phyloP scores from a whole-genome alignment of 1,140 invertebrate species.

The Acarapis woodi region DNA sequence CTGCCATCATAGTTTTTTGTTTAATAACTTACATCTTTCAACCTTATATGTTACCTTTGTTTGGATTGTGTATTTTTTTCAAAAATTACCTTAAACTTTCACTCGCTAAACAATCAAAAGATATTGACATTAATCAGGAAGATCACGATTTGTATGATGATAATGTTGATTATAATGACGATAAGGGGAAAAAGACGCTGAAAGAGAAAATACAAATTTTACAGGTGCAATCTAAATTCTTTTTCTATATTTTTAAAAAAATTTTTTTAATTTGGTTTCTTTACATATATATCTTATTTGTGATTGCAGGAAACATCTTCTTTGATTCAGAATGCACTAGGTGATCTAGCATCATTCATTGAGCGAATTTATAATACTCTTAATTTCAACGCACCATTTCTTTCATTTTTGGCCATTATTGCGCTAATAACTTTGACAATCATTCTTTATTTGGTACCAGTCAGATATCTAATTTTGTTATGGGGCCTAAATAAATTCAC shows the following conservation, averaged over 20 bases:
- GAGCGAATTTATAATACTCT: slow-evolving; percentile 70
- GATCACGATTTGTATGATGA: slow-evolving; percentile 20
- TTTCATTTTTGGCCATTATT: slow-evolving; percentile 62
- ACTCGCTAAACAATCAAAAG: slow-evolving; percentile 3
- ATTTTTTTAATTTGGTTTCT: neutral
- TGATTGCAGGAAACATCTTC: slow-evolving; percentile 64
- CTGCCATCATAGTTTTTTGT: slow-evolving; percentile 56
- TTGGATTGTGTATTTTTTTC: slow-evolving; percentile 39
- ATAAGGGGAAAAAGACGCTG: slow-evolving; percentile 38
- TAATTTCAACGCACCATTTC: slow-evolving; percentile 86
- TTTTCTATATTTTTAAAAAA: neutral
- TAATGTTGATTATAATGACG: too few relatives aligned
- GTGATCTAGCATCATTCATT: slow-evolving; percentile 60
- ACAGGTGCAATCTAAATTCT: neutral
- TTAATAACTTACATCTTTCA: slow-evolving; percentile 50
- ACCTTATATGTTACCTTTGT: slow-evolving; percentile 54
- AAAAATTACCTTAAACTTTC: slow-evolving; percentile 22
- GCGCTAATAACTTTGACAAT: slow-evolving; percentile 21
- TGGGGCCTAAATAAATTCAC: slow-evolving; percentile 97
- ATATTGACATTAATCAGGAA: slow-evolving; percentile 2
- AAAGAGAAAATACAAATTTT: slow-evolving; percentile 1
- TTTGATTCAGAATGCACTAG: slow-evolving; percentile 63
- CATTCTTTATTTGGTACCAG: slow-evolving; percentile 63
- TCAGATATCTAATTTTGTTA: slow-evolving; percentile 65
- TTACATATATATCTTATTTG: neutral